These are phyloP conservation scores for Dasypogon diadema DNA, from an alignment of 2,888 invertebrate genomes.

Conservation along the genomic window DNA sequence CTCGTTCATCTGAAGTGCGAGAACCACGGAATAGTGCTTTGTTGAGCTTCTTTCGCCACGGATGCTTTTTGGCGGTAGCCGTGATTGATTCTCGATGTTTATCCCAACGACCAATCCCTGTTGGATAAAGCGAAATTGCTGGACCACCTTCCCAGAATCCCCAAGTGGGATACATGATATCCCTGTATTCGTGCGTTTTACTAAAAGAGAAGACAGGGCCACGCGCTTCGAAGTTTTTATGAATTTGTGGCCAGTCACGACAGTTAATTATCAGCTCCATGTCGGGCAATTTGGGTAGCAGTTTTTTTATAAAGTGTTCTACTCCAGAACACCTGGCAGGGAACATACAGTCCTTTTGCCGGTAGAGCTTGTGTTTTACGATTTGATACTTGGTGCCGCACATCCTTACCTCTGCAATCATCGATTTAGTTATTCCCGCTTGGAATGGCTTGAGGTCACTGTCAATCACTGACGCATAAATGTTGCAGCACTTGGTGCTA, in stretches of 20 bases:
- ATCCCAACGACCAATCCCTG: slow-evolving; percentile 95
- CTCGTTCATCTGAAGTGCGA: slow-evolving; percentile 91
- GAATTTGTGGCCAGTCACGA: slow-evolving; percentile 92
- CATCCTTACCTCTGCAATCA: slow-evolving; percentile 72
- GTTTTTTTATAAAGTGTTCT: slow-evolving; percentile 84
- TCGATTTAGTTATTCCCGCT: slow-evolving; percentile 77
- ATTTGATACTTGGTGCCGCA: slow-evolving; percentile 87
- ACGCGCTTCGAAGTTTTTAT: slow-evolving; percentile 72
- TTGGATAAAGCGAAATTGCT: slow-evolving; percentile 92
- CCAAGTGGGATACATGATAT: slow-evolving; percentile 97
- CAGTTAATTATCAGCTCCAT: slow-evolving; percentile 91
- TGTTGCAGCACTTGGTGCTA: neutral
- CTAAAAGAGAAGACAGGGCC: slow-evolving; percentile 96
- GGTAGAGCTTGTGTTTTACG: slow-evolving; percentile 81
- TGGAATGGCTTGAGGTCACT: slow-evolving; percentile 78
- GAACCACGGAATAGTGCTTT: slow-evolving; percentile 94
- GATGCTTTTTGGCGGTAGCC: slow-evolving; percentile 73
- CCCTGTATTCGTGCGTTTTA: slow-evolving; percentile 84
- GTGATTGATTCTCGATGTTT: slow-evolving; percentile 79
- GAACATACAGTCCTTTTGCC: slow-evolving; percentile 89
- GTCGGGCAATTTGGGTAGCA: slow-evolving; percentile 80
- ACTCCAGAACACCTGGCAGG: slow-evolving; percentile 91
- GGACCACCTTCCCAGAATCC: slow-evolving; percentile 99
- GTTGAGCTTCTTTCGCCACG: slow-evolving; percentile 82
- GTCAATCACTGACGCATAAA: slow-evolving; percentile 73